These are phyloP conservation scores for Rynchops niger DNA, from an alignment of 2,113 vertebrate genomes.

Conservation along the genomic window DNA sequence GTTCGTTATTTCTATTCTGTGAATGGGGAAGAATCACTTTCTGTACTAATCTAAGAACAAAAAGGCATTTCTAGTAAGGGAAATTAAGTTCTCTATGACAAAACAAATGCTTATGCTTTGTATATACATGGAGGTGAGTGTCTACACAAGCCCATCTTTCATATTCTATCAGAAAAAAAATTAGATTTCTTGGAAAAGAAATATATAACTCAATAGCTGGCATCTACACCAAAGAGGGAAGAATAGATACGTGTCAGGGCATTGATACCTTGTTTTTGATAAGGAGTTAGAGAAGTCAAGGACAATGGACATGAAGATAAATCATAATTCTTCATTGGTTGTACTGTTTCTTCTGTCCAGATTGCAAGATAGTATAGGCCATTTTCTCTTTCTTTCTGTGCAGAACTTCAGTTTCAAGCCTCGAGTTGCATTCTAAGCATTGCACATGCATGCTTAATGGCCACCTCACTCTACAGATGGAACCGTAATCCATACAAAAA, in stretches of 20 bases:
- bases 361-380: not conserved
- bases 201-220: accelerated
- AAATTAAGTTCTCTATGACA: conserved; percentile 17
- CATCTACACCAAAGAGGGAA: not conserved
- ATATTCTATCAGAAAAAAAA: conserved; percentile 1
- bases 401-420: not conserved
- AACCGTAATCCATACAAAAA: not conserved
- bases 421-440: not conserved
- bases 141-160: conserved; percentile 36
- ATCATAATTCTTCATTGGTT: not conserved
- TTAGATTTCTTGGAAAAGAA: not conserved
- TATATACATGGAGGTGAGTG: not conserved
- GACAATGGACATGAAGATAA: not conserved
- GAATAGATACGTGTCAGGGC: accelerated
- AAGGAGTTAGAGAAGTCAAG: not conserved
- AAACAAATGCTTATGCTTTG: conserved; percentile 26
- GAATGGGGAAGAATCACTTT: not conserved
- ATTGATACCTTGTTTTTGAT: not conserved
- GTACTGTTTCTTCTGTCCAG: not conserved
- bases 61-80: not conserved
- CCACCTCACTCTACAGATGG: not conserved
- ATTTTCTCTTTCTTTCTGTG: not conserved
- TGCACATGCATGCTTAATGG: not conserved
- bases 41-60: not conserved
- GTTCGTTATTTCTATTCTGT: not conserved